A percentile compares a stretch with the other conserved stretches of the same genome.
Conservation (phyloP, 2,888 invertebrate species). For the Sericinus montela region DNA sequence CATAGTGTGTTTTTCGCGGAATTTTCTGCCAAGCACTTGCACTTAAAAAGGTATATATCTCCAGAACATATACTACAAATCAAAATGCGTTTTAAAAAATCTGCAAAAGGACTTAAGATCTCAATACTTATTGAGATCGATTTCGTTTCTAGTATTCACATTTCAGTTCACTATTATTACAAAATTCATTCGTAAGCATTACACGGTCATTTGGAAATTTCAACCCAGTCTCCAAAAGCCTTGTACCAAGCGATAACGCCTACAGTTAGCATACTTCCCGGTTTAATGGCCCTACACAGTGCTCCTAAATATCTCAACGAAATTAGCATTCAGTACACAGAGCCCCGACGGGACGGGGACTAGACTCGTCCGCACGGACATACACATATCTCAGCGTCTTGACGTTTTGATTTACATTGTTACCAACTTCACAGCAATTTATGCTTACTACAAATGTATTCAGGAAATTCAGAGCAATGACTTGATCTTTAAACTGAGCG, state of each 20-base stretch:
- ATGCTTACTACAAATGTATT: conserved; percentile 11
- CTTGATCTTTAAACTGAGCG: neutral
- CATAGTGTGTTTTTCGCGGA: too few relatives aligned
- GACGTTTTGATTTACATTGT: conserved; percentile 21
- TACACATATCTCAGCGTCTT: conserved; percentile 13
- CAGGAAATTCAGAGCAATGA: conserved; percentile 10
- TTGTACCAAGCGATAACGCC: neutral
- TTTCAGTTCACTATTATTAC: too few relatives aligned
- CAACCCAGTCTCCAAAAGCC: neutral
- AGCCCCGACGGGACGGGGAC: neutral
- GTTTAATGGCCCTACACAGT: conserved; percentile 18
- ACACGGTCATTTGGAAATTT: neutral
- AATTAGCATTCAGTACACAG: conserved; percentile 28
- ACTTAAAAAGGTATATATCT: too few relatives aligned
- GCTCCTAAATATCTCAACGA: conserved; percentile 23
- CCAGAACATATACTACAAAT: too few relatives aligned
- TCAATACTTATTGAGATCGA: too few relatives aligned
- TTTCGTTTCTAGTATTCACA: too few relatives aligned
- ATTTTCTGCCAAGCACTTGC: too few relatives aligned
- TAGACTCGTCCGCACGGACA: conserved; percentile 8
- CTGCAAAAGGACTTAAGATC: too few relatives aligned
- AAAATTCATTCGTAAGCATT: too few relatives aligned
- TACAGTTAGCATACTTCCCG: conserved; percentile 2
- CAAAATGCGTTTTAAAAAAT: too few relatives aligned
- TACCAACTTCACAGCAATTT: conserved; percentile 17